Conservation (phyloP, 2,113 vertebrate genomes). For the Eptatretus burgeri region DNA sequence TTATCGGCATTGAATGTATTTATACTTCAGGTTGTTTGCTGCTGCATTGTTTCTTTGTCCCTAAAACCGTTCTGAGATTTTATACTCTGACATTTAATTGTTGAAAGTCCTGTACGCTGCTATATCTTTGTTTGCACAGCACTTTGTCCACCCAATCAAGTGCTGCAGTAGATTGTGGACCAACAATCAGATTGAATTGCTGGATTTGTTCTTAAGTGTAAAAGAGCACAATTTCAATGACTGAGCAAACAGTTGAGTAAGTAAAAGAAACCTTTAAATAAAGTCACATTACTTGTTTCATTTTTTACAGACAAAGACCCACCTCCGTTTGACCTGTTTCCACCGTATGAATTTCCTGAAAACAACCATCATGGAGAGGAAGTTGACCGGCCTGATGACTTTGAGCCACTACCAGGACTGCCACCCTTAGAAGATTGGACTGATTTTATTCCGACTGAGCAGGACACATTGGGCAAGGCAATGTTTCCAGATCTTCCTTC, state of each 20-base stretch:
- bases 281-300: background rate
- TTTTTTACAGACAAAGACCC: slow-evolving; percentile 4
- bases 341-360: slow-evolving; percentile 1
- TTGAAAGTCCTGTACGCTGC: background rate
- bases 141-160: background rate
- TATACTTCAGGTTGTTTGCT: background rate
- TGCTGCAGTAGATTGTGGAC: background rate
- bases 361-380: background rate
- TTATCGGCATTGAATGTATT: background rate
- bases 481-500: too few relatives aligned
- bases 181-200: background rate
- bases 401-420: background rate
- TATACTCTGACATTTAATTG: background rate
- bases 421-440: background rate
- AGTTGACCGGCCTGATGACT: background rate
- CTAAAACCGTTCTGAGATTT: background rate
- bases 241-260: background rate
- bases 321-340: background rate
- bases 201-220: background rate
- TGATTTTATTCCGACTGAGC: too few relatives aligned
- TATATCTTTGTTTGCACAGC: background rate
- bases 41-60: background rate
- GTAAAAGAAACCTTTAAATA: background rate
- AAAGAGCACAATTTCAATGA: background rate
- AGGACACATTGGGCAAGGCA: too few relatives aligned